Evolutionary conservation across 1,140 invertebrate genomes (phyloP), one percentile per base, ranked within the genome.

Genomic region (Macrocentrus cingulum): DNA sequence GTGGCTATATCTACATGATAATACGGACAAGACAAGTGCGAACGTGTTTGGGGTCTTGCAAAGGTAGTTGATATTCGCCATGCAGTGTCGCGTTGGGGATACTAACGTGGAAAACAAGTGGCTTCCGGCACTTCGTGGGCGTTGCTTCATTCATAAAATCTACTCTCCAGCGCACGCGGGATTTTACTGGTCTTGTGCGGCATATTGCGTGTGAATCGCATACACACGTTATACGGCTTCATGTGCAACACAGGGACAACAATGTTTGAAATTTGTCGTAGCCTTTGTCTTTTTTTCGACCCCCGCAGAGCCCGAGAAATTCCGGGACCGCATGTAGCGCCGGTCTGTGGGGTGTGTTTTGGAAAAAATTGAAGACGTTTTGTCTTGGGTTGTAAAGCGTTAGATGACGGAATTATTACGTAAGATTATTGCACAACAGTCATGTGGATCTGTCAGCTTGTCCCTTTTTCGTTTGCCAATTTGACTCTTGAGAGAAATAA

Each of bases 141-240:
- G 61, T 66, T 59, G 46, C 36, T 63, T 63, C 64, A 66, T 66
- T 66, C 64, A 66, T 66, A 61, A 66, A 66, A 64, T 50, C 29
- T 34, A 56, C 56, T n/a, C n/a, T 61, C 56, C 51, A 57, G 48
- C 59, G 55, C 51, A 61, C 56, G 63, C 56, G 54, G 32, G 49
- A 39, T 42, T 11, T 18, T 41, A 55, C 42, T 46, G 16, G 45
- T 60, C 22, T 59, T 15, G n/a, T n/a, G 45, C 39, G 22, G 15
- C 15, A 36, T 19, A 25, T 57, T 41, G 37, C 34, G 36, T 50
- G 36, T 57, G 50, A 50, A 50, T 57, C 19, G 34, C 55, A 46
- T 56, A n/a, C n/a, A n/a, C n/a, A n/a, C n/a, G n/a, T n/a, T n/a
- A n/a, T 60, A 60, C 52, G 46, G 48, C 52, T 41, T n/a, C n/a